A percentile compares a stretch with the other conserved stretches of the same genome.
Conservation (phyloP, 2,113 vertebrate species). For the Aix galericulata region DNA sequence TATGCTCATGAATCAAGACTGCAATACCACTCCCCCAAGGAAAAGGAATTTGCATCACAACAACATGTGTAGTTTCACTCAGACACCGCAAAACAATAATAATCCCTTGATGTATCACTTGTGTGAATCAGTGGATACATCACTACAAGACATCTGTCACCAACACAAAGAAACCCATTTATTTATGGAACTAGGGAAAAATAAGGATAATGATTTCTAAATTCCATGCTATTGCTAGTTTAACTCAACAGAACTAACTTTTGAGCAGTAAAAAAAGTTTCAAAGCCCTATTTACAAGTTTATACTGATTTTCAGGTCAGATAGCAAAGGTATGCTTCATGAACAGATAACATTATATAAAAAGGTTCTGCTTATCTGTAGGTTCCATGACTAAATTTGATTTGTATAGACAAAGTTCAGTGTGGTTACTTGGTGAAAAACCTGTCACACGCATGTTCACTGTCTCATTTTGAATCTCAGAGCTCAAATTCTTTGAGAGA, state of each 20-base stretch:
- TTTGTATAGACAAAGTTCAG: background rate
- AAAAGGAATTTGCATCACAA: background rate
- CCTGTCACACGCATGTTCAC: background rate
- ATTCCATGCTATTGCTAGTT: background rate
- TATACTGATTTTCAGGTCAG: background rate
- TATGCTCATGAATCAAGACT: background rate
- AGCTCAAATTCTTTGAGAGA: background rate
- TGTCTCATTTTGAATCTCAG: background rate
- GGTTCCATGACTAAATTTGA: background rate
- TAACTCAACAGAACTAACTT: background rate
- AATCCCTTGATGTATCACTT: background rate
- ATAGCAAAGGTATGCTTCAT: background rate
- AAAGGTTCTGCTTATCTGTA: background rate
- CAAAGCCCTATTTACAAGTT: background rate
- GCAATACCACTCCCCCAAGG: background rate
- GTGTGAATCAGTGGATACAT: background rate
- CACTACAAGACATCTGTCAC: conserved; percentile 26
- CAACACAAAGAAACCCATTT: background rate
- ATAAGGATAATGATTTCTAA: background rate
- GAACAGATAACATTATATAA: background rate
- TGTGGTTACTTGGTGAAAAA: background rate
- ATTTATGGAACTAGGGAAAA: background rate
- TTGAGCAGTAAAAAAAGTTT: background rate
- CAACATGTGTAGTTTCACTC: background rate
- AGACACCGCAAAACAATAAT: background rate